These are phyloP conservation scores for Struthio camelus DNA, from an alignment of 2,113 vertebrate genomes.

Conservation along the genomic window DNA sequence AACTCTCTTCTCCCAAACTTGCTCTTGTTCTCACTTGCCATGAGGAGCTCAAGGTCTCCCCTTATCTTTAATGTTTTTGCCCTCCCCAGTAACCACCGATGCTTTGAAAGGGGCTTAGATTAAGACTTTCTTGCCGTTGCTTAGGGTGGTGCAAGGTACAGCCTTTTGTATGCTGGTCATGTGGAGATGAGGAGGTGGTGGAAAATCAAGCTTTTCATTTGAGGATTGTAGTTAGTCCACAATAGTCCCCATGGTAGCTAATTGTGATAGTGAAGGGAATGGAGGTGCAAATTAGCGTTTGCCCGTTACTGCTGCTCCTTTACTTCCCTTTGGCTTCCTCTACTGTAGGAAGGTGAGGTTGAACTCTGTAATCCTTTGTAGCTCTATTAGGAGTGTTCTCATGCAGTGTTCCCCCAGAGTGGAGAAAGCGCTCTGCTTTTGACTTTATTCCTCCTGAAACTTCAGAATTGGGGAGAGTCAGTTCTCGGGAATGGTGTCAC, in stretches of 20 bases:
- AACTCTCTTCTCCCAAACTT: background rate
- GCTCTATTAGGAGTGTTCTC: background rate
- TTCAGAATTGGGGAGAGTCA: background rate
- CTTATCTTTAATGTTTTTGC: background rate
- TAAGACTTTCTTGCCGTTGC: background rate
- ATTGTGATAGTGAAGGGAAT: background rate
- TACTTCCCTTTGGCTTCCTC: background rate
- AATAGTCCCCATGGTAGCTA: background rate
- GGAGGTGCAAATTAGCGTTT: background rate
- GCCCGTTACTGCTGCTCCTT: background rate
- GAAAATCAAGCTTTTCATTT: background rate
- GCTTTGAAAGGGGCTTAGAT: background rate
- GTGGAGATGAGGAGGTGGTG: background rate
- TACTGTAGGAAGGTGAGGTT: background rate
- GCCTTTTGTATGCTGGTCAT: background rate
- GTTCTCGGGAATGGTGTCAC: background rate
- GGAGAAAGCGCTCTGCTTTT: background rate
- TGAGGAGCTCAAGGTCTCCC: background rate
- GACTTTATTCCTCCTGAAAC: background rate
- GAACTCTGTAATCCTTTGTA: background rate
- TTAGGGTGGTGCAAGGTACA: background rate
- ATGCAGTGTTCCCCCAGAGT: background rate
- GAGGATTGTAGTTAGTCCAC: background rate
- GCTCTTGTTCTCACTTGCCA: background rate
- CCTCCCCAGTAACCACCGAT: background rate